Base-by-base conservation (phyloP, 2,888 invertebrate genomes). In the Chromoteleia sp. region DNA sequence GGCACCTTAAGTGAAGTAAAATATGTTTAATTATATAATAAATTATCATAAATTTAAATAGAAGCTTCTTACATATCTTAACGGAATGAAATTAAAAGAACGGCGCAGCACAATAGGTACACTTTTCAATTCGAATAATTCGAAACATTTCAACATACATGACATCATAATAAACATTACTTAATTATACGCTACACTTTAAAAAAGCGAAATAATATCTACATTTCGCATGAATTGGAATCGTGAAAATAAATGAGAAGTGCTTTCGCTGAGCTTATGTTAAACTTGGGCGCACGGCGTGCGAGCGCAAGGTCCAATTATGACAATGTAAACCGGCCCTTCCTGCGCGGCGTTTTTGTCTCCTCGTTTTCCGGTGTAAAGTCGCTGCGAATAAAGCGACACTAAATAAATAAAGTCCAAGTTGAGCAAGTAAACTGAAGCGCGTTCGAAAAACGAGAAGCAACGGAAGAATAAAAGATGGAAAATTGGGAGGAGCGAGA, bases 381-480 rank as follows among this genome's bases (percentile, higher is more conserved):
- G 70, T 81, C 59, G 21, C 68, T 56, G 71, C 65, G 71, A 71
- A 71, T 76, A 81, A 81, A 76, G 67, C 71, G 75, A 75, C 71
- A 75, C 71, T 77, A 78, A 78, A 82, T 78, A 85, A 86, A 85
- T 83, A 84, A 86, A 86, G 83, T 81, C 59, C 58, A 82, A 81
- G 84, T 84, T 83, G 78, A 80, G 84, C 83, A 83, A 86, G 84
- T 84, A 84, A 85, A 86, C 83, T 70, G 78, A 86, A 85, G 86
- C 86, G 84, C 84, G 80, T 83, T 81, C 70, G 77, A 78, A 75
- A 68, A 78, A 75, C 41, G 59, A 71, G 71, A 52, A 45, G 56
- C 50, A 33, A 17, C 15, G 43, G 7, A 74, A 75, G 54, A 78
- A 80, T 65, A 75, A 75, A 71, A 70, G 80, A 56, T 56, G 52